phyloP scores from a whole-genome alignment of 2,113 vertebrate species.

The Pao palembangensis region DNA sequence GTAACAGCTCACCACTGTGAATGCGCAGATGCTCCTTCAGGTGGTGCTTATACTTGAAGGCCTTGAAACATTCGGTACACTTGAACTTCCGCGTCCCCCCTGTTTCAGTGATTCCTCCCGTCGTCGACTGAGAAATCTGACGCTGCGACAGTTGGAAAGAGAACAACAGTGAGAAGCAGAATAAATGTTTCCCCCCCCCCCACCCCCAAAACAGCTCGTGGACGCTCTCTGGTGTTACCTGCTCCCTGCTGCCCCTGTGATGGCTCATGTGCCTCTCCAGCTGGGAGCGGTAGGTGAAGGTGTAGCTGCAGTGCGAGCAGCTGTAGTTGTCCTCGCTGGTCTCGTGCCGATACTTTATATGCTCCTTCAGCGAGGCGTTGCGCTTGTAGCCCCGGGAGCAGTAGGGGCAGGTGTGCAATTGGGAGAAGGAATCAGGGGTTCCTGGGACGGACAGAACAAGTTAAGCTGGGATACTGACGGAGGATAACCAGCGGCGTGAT shows the following conservation, averaged over 20 bases:
- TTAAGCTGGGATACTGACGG: neutral
- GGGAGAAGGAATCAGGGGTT: constrained; percentile 88
- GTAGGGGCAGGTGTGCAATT: constrained; percentile 92
- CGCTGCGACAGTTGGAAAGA: constrained; percentile 71
- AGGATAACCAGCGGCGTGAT: neutral
- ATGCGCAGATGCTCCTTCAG: constrained; percentile 99
- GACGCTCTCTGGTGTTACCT: constrained; percentile 65
- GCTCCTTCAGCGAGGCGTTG: constrained; percentile 95
- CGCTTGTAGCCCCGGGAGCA: constrained; percentile 97
- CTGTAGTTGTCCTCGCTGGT: constrained; percentile 96
- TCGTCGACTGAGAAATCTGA: constrained; percentile 76
- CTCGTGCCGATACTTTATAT: constrained; percentile 97
- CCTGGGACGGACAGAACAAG: constrained; percentile 64
- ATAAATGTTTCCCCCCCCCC: neutral
- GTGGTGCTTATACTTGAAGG: constrained; percentile 99
- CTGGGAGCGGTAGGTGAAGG: constrained; percentile 93
- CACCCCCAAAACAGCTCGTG: neutral
- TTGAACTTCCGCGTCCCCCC: constrained; percentile 95
- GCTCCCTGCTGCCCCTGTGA: constrained; percentile 88
- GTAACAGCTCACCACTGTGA: constrained; percentile 86
- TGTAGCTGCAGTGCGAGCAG: constrained; percentile 95
- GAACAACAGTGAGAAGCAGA: neutral
- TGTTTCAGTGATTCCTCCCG: constrained; percentile 55
- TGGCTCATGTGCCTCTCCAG: constrained; percentile 97
- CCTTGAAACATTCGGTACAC: constrained; percentile 96